Percentiles rank a stretch among this genome's conserved stretches.
Evolutionary conservation across 2,888 invertebrate genomes (phyloP).

Genomic region (Holacanthella duospinosa): DNA sequence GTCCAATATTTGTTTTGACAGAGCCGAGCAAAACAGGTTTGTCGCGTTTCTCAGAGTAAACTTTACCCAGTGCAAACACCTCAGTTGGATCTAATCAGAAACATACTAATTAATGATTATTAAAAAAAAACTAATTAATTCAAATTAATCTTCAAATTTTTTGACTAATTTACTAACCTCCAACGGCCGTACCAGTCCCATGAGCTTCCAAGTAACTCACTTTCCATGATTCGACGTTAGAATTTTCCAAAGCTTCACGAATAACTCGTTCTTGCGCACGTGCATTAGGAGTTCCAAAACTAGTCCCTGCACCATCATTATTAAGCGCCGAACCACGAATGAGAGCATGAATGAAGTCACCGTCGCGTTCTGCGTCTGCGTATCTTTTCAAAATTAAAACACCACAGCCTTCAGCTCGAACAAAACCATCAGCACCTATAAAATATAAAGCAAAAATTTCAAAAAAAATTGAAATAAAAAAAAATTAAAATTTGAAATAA

Average conservation of each 20-base stretch:
- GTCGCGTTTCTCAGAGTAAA: not conserved
- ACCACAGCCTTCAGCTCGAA: constrained; percentile 21
- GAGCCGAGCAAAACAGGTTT: constrained; percentile 3
- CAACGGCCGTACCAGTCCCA: constrained; percentile 14
- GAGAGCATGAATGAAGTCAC: constrained; percentile 13
- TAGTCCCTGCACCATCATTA: constrained; percentile 13
- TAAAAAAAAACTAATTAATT: not conserved
- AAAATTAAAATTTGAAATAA: no score
- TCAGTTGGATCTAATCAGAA: constrained; percentile 10
- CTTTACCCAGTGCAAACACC: not conserved
- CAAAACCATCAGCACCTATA: constrained; percentile 19
- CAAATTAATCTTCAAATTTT: no score
- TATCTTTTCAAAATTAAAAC: constrained; percentile 20
- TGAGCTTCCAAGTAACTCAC: constrained; percentile 17
- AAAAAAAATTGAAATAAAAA: no score
- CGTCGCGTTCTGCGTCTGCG: constrained; percentile 18
- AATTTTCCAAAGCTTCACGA: constrained; percentile 7
- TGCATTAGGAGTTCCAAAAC: constrained; percentile 14
- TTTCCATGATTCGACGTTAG: constrained; percentile 8
- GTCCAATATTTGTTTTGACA: constrained; percentile 12
- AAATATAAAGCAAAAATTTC: no score
- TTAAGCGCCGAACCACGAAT: constrained; percentile 15
- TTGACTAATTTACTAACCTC: not conserved
- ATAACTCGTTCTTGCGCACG: constrained; percentile 12
- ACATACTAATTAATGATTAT: no score